Conservation (phyloP, 2,888 invertebrate genomes). For the Eristalis pertinax region DNA sequence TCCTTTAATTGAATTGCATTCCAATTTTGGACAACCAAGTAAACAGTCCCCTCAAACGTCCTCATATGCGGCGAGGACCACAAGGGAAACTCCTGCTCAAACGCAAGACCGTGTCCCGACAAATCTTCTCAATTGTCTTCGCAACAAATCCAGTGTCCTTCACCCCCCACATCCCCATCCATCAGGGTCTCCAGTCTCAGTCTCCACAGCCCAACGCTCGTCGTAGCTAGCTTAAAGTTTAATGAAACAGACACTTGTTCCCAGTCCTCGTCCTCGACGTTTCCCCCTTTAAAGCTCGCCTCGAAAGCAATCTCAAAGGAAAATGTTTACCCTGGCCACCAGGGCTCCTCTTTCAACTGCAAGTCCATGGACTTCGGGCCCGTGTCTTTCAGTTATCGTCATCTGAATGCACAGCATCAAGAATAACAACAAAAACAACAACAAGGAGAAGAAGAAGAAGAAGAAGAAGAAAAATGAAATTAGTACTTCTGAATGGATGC, state of each 20-base stretch:
- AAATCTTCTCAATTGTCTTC: background rate
- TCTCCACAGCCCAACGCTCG: no score
- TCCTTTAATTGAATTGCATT: background rate
- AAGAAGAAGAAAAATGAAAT: conserved; percentile 32
- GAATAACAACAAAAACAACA: background rate
- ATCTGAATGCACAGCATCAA: background rate
- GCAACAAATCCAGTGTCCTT: background rate
- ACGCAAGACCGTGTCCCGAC: background rate
- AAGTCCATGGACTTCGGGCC: background rate
- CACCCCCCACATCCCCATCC: background rate
- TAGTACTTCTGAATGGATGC: conserved; percentile 54
- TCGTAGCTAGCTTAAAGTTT: background rate
- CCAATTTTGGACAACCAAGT: background rate
- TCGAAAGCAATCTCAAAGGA: background rate
- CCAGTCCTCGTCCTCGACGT: background rate
- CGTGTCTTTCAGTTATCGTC: background rate
- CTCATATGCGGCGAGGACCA: background rate
- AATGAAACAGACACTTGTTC: background rate
- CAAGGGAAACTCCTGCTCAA: background rate
- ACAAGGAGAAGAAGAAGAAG: conserved; percentile 9
- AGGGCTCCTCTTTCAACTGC: background rate
- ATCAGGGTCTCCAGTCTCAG: no score
- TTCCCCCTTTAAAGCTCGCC: background rate
- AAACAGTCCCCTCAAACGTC: background rate
- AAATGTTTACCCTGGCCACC: background rate